A percentile compares a stretch with the other conserved stretches of the same genome.
phyloP scores from a whole-genome alignment of 2,113 vertebrate species.

The Monopterus albus region DNA sequence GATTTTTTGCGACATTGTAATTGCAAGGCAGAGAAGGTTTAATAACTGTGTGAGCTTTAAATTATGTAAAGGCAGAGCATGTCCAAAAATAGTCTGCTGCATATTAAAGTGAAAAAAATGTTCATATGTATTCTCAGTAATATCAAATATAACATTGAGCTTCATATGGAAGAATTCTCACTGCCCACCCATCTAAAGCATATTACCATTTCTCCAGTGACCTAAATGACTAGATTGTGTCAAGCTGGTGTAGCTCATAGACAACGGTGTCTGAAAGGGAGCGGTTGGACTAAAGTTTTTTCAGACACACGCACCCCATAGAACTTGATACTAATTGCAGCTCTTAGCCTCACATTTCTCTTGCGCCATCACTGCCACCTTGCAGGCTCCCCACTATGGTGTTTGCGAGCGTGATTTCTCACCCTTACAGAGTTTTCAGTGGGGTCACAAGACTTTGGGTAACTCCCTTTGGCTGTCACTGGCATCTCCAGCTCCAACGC shows the following conservation, averaged over 20 bases:
- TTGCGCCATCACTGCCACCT: constrained; percentile 62
- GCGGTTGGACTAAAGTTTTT: not conserved
- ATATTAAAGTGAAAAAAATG: not conserved
- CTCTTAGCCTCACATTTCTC: constrained; percentile 54
- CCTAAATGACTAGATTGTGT: not conserved
- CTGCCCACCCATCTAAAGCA: not conserved
- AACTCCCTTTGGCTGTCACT: constrained; percentile 68
- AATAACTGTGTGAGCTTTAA: no score
- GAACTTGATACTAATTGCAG: constrained; percentile 67
- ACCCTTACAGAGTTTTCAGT: constrained; percentile 51
- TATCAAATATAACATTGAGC: not conserved
- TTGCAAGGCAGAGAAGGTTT: not conserved
- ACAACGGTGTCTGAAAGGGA: constrained; percentile 37
- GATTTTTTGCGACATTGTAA: constrained; percentile 15
- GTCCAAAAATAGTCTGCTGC: no score
- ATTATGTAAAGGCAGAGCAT: no score
- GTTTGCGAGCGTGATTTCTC: constrained; percentile 58
- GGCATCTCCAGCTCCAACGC: constrained; percentile 67
- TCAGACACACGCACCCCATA: constrained; percentile 4
- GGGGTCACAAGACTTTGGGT: constrained; percentile 68
- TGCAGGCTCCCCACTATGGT: constrained; percentile 49
- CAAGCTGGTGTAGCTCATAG: constrained; percentile 23
- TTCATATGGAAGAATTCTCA: not conserved
- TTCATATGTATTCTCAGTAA: no score
- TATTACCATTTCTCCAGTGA: not conserved